A percentile compares a stretch with the other conserved stretches of the same genome.
phyloP scores from a whole-genome alignment of 2,888 invertebrate species.

The Tenthredo livida region DNA sequence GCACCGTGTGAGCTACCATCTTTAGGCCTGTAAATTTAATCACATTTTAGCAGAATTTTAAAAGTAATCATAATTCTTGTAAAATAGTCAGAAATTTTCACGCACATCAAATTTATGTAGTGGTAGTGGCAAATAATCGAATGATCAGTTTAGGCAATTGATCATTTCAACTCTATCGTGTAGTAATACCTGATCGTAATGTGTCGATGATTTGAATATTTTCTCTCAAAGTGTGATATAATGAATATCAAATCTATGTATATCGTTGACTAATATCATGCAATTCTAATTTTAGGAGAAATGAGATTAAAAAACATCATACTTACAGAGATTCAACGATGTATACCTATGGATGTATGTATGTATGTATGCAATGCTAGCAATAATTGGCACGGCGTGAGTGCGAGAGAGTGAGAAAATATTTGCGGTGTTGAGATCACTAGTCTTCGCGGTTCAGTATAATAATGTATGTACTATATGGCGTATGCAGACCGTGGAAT shows the following conservation, averaged over 20 bases:
- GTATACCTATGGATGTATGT: not conserved
- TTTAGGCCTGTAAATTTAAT: not conserved
- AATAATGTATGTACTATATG: not conserved
- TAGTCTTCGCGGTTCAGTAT: not conserved
- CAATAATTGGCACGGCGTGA: constrained; percentile 23
- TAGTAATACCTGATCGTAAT: not conserved
- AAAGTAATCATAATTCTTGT: not conserved
- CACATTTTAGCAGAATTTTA: not conserved
- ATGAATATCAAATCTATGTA: not conserved
- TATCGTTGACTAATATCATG: not conserved
- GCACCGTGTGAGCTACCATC: constrained; percentile 90
- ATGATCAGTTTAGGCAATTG: not conserved
- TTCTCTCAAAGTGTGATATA: not conserved
- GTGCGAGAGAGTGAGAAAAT: not conserved
- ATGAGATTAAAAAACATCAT: not conserved
- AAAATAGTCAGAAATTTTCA: not conserved
- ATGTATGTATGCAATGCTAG: too few relatives aligned
- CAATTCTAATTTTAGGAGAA: not conserved
- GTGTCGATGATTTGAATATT: not conserved
- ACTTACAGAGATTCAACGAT: constrained; percentile 15
- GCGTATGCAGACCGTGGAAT: not conserved
- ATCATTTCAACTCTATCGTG: not conserved
- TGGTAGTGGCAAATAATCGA: not conserved
- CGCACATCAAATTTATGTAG: not conserved
- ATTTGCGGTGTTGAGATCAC: not conserved